Conservation (phyloP, 2,113 vertebrate species). For the Deroptyus accipitrinus region DNA sequence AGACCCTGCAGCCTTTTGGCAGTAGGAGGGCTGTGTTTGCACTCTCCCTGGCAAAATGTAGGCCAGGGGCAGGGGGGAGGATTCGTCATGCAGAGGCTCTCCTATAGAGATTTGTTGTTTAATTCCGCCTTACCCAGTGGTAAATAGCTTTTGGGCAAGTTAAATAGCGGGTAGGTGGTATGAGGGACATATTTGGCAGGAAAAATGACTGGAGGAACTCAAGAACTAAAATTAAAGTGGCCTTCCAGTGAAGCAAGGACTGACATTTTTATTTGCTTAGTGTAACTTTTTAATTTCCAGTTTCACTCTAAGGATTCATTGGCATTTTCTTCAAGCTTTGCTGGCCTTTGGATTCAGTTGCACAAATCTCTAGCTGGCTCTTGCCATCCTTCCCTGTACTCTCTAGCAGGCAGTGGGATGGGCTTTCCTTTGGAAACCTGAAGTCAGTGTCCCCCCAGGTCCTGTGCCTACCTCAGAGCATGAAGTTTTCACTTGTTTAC, state of each 20-base stretch:
- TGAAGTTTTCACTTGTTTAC: neutral
- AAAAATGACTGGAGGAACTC: neutral
- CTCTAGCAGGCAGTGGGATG: rapidly evolving
- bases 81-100: neutral
- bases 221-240: neutral
- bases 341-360: neutral
- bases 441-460: neutral
- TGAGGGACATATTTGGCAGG: neutral
- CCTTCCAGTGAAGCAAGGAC: neutral
- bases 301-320: neutral
- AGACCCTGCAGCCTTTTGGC: neutral
- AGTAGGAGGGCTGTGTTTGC: neutral
- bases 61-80: neutral
- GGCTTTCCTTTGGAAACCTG: neutral
- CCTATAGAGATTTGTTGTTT: neutral
- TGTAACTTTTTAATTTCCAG: neutral
- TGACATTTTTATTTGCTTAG: rapidly evolving
- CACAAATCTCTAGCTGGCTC: neutral
- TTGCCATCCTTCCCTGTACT: neutral
- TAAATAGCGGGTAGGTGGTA: neutral
- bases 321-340: neutral
- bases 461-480: neutral
- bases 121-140: neutral
- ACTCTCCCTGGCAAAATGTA: neutral
- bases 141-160: neutral